Evolutionary conservation across 2,797 vertebrate species (phyloP).

Genomic region (Brachyalestes nurse): DNA sequence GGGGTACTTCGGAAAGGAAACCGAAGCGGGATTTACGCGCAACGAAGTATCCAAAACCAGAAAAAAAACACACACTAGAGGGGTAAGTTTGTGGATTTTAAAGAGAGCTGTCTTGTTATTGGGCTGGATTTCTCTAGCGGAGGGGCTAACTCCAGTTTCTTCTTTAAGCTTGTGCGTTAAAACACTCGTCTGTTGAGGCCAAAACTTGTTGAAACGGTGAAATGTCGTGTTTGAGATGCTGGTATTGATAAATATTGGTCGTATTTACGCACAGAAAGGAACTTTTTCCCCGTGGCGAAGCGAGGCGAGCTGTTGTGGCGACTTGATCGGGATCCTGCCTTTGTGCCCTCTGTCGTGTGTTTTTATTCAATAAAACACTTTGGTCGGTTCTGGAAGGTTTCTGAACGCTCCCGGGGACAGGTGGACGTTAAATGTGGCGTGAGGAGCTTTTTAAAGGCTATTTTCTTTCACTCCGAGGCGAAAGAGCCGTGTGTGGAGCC

Average conservation of each 20-base stretch:
- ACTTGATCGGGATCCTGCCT: constrained; percentile 76
- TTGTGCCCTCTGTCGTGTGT: constrained; percentile 75
- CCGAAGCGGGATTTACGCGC: constrained; percentile 75
- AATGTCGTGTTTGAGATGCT: constrained; percentile 38
- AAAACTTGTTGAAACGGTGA: constrained; percentile 65
- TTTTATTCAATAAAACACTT: constrained; percentile 60
- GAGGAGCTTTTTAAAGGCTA: too few species aligned
- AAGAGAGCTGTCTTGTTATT: constrained; percentile 58
- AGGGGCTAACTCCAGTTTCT: constrained; percentile 68
- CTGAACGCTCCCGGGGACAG: constrained; percentile 8
- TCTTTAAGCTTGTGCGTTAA: constrained; percentile 61
- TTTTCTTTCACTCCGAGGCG: too few species aligned
- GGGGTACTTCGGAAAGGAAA: constrained; percentile 67
- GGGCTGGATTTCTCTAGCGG: constrained; percentile 61
- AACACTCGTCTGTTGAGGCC: constrained; percentile 40
- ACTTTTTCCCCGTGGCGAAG: constrained; percentile 32
- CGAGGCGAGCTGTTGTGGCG: constrained; percentile 60
- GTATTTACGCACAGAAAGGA: constrained; percentile 51
- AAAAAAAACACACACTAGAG: constrained; percentile 56
- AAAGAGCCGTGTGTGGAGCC: constrained; percentile 23
- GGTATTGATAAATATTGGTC: constrained; percentile 16
- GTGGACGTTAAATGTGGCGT: not conserved
- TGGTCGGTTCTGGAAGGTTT: constrained; percentile 6
- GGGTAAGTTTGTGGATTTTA: constrained; percentile 72
- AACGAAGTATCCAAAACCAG: constrained; percentile 77